Evolutionary conservation across 2,113 vertebrate genomes (phyloP).

Genomic region (Meriones unguiculatus): DNA sequence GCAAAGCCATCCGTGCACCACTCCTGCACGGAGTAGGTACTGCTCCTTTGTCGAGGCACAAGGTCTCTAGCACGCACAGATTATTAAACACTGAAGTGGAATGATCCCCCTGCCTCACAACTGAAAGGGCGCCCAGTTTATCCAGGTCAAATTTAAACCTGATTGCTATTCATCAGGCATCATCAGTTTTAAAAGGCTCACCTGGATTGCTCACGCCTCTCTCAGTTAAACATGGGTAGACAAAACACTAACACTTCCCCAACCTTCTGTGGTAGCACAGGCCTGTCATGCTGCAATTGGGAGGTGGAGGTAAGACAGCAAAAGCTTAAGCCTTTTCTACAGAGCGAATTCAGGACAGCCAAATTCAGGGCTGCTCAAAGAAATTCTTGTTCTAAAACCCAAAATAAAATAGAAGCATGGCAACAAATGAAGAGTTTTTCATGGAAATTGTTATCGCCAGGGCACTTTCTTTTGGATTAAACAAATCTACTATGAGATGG

Average conservation of each 20-base stretch:
- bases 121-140: not conserved
- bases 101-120: not conserved
- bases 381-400: too few species aligned
- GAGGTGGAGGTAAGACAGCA: not conserved
- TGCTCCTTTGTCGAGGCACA: not conserved
- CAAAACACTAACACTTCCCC: not conserved
- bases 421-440: not conserved
- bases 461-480: not conserved
- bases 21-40: not conserved
- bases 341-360: not conserved
- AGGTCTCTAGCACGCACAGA: not conserved
- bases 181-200: not conserved
- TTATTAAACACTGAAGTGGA: not conserved
- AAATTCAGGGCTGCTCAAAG: too few species aligned
- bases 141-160: not conserved
- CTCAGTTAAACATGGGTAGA: not conserved
- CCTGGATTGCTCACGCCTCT: not conserved
- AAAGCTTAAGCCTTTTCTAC: not conserved
- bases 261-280: not conserved
- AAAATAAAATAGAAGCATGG: not conserved
- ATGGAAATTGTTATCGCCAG: too few species aligned
- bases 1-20: not conserved
- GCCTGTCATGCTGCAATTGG: not conserved
- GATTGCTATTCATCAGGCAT: not conserved
- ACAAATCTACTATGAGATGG: not conserved